Conservation (phyloP, 1,140 invertebrate genomes). For the Aphidius ervi region DNA sequence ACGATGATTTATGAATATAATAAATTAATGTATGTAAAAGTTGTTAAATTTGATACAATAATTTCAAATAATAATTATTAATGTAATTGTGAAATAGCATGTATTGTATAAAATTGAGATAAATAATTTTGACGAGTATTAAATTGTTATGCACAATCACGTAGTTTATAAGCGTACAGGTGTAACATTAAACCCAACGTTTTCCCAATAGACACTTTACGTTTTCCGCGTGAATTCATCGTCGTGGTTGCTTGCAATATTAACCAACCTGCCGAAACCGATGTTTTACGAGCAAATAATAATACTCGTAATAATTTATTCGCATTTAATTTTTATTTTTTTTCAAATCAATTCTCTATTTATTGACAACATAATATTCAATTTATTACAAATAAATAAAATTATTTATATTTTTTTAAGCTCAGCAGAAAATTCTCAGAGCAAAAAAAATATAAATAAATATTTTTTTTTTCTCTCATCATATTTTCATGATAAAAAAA, state of each 20-base stretch:
- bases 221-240: slow-evolving; percentile 25
- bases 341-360: too few relatives aligned
- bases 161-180: slow-evolving; percentile 9
- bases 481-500: too few relatives aligned
- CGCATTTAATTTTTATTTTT: not conserved
- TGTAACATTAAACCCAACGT: slow-evolving; percentile 16
- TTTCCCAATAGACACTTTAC: slow-evolving; percentile 24
- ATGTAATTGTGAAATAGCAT: slow-evolving; percentile 10
- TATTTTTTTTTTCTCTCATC: too few relatives aligned
- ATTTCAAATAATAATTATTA: not conserved
- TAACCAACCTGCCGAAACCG: slow-evolving; percentile 21
- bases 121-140: slow-evolving; percentile 18
- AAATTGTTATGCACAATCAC: slow-evolving; percentile 27
- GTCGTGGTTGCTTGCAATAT: slow-evolving; percentile 19
- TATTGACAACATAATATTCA: too few relatives aligned
- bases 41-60: not conserved
- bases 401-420: too few relatives aligned
- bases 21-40: too few relatives aligned
- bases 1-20: not conserved
- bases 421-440: too few relatives aligned
- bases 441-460: too few relatives aligned
- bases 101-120: slow-evolving; percentile 14
- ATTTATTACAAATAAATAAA: too few relatives aligned
- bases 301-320: slow-evolving; percentile 8
- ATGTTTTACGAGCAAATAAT: slow-evolving; percentile 26